Percentiles rank a stretch among this genome's conserved stretches.
Evolutionary conservation across 2,113 vertebrate genomes (phyloP).

Genomic region (Rhizomys pruinosus): DNA sequence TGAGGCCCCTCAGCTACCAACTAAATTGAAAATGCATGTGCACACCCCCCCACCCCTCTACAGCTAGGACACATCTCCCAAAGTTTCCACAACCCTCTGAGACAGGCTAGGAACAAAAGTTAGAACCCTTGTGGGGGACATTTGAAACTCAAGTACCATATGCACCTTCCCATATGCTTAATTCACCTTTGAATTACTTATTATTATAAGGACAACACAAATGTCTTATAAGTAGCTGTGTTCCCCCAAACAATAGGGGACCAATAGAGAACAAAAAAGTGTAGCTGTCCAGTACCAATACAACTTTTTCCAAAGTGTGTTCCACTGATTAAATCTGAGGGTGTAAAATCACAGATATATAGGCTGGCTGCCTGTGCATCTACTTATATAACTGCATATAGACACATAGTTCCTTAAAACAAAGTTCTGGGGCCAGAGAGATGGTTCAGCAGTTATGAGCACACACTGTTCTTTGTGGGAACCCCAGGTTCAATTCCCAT

Average conservation of each 20-base stretch:
- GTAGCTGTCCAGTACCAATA: not conserved
- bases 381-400: not conserved
- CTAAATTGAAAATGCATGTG: not conserved
- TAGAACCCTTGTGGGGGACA: not conserved
- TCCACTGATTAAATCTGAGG: too few relatives aligned
- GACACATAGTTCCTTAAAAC: not conserved
- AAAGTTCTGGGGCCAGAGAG: not conserved
- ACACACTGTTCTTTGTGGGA: not conserved
- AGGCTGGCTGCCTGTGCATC: not conserved
- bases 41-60: not conserved
- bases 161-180: not conserved
- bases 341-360: not conserved
- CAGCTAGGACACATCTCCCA: not conserved
- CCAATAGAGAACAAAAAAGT: not conserved
- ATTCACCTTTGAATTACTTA: not conserved
- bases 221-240: not conserved
- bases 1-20: not conserved
- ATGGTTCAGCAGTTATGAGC: not conserved
- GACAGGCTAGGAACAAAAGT: not conserved
- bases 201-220: not conserved
- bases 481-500: not conserved
- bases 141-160: not conserved
- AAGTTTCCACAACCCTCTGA: not conserved
- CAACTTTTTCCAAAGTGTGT: too few relatives aligned
- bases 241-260: not conserved